Conservation (phyloP, 1,140 invertebrate species). For the Daktulosphaira vitifoliae region DNA sequence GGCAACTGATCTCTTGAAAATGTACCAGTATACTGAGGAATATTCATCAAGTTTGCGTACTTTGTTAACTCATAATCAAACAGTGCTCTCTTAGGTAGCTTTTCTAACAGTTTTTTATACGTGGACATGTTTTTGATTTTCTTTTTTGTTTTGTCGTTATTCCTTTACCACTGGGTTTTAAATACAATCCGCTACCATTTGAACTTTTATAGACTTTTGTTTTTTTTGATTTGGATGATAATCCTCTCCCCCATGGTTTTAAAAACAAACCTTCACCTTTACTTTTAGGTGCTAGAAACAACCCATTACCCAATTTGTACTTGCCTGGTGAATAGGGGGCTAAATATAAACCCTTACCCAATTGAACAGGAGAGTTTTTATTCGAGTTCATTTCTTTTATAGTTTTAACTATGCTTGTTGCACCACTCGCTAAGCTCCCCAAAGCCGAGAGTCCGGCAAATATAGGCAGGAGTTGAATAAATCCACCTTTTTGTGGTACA, state of each 20-base stretch:
- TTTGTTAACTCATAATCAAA: too few relatives aligned
- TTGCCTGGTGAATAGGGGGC: not conserved
- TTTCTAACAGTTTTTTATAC: slow-evolving; percentile 12
- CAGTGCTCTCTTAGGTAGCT: slow-evolving; percentile 8
- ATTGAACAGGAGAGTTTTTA: not conserved
- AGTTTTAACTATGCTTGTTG: not conserved
- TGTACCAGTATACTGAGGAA: not conserved
- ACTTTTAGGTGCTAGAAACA: too few relatives aligned
- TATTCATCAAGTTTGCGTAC: not conserved
- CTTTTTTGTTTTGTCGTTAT: not conserved
- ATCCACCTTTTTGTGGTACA: not conserved
- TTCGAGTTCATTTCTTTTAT: not conserved
- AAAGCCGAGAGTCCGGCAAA: not conserved
- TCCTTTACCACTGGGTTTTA: slow-evolving; percentile 21
- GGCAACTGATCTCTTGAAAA: not conserved
- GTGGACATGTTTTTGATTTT: too few relatives aligned
- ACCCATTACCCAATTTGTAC: too few relatives aligned
- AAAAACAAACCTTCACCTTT: too few relatives aligned
- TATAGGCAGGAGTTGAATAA: not conserved
- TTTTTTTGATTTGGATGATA: not conserved
- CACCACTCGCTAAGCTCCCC: not conserved
- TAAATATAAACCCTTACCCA: not conserved
- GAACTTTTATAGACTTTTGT: too few relatives aligned
- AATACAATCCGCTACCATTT: slow-evolving; percentile 21
- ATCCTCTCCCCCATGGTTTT: slow-evolving; percentile 14